These are phyloP conservation scores for Pempheris klunzingeri DNA, from an alignment of 2,797 vertebrate species.

Conservation along the genomic window DNA sequence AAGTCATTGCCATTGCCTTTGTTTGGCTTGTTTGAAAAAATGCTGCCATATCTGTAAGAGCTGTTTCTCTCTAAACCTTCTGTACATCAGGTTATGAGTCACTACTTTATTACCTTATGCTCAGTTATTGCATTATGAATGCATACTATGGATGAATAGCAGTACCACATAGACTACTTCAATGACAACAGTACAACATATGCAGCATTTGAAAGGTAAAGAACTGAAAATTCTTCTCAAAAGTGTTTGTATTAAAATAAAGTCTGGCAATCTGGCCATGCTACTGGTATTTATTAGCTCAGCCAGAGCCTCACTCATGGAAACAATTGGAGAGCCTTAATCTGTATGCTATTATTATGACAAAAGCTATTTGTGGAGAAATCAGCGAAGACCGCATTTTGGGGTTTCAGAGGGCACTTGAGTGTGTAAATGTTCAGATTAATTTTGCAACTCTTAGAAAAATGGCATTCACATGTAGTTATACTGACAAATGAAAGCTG, in stretches of 20 bases:
- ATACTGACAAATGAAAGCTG: conserved; percentile 12
- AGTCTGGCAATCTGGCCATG: conserved; percentile 45
- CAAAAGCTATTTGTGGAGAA: conserved; percentile 64
- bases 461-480: conserved; percentile 27
- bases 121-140: background rate
- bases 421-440: conserved; percentile 64
- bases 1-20: background rate
- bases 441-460: conserved; percentile 37
- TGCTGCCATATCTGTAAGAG: background rate
- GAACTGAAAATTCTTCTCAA: background rate
- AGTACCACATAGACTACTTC: no score
- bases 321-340: conserved; percentile 66
- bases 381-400: conserved; percentile 58
- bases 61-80: no score
- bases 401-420: conserved; percentile 36
- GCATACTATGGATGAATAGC: background rate
- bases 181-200: conserved; percentile 8
- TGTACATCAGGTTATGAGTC: background rate
- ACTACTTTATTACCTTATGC: background rate
- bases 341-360: conserved; percentile 64
- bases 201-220: conserved; percentile 11
- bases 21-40: background rate
- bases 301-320: conserved; percentile 41
- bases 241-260: conserved; percentile 34
- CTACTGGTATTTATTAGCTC: conserved; percentile 56